Evolutionary conservation across 2,113 vertebrate species (phyloP), one percentile per base, ranked within the genome.

Genomic region (Columba janthina): DNA sequence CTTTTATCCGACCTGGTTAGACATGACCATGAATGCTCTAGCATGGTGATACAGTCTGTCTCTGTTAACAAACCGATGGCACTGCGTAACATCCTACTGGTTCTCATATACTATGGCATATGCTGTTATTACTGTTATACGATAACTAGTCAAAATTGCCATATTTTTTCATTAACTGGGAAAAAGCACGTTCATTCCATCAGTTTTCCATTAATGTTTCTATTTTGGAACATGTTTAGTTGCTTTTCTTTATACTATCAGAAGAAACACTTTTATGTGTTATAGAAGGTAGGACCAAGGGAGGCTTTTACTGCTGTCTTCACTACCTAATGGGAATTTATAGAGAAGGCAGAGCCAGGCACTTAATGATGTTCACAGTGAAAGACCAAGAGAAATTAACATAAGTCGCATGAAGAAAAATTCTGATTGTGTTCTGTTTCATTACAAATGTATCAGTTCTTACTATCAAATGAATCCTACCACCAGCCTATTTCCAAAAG

Each of bases 1-100:
- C 66, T 84, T 87, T 94, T 92, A 74, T 95, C 79, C 71, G 80
- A 81, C 51, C 65, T 53, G 51, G 25, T 54, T 90, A 84, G 58
- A 72, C 13, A 31, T 31, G 29, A 85, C 66, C 89, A 79, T 92
- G 76, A 88, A 93, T 95, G 79, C 62, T 78, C 31, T 65, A 11
- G 69, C 44, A 64, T 53, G 19, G 36, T 51, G 61, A n/a, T 90
- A 22, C 0, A 0, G 48, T 70, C 78, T 72, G 12, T 53, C 18
- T 32, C 34, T 64, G 34, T 75, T 85, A 74, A 69, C 15, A 77
- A 80, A 64, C 5, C 13, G 36, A 31, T 36, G 72, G 67, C 31
- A 22, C 34, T 51, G 24, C 11, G 3, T 38, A 61, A 71, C 29
- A 53, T 66, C 67, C 57, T 92, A 36, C 42, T 69, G 25, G 18